Base-by-base conservation (phyloP, 2,888 invertebrate genomes). In the Hecatera dysodea region DNA sequence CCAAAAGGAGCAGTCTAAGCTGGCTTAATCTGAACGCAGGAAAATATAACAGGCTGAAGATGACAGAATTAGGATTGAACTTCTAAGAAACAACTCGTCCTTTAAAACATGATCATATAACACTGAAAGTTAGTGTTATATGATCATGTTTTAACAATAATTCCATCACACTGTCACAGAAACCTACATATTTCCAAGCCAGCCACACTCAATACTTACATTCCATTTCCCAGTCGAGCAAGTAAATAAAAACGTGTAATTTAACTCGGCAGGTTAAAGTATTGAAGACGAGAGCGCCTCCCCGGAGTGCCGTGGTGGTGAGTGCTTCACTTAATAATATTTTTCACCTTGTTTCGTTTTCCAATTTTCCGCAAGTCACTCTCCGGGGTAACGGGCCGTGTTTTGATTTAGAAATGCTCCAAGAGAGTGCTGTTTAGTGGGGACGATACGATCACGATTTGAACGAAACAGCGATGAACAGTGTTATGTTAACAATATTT, bases 291-390 rank as follows among this genome's bases (percentile, higher is more conserved):
- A 67, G 60, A 67, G 65, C 55, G 2, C 55, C 57, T 85, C 84
- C 87, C 85, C 27, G 62, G 85, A 82, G 86, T 75, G 82, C 75
- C 48, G 64, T 70, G 67, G 70, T 76, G 86, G 89, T 89, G 92
- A 90, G 90, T 88, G 93, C 88, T 91, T 90, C 93, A 92, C 94
- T 95, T 95, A 93, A 96, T 95, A 95, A 95, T 95, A 96, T 95
- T 95, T 95, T 96, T 95, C 95, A 96, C 95, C 95, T 96, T 96
- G 95, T 95, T 95, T 96, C 95, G 92, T 90, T 96, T 95, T 96
- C 95, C 95, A 96, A 96, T 96, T 95, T 96, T 93, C 95, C 95
- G 95, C 95, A 95, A 95, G 94, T 95, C 95, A 95, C 95, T 96
- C 95, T 95, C 93, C 89, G 85, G 95, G 95, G 95, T 93, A 95